Conservation (phyloP, 2,113 vertebrate genomes). For the Climacteris rufus region DNA sequence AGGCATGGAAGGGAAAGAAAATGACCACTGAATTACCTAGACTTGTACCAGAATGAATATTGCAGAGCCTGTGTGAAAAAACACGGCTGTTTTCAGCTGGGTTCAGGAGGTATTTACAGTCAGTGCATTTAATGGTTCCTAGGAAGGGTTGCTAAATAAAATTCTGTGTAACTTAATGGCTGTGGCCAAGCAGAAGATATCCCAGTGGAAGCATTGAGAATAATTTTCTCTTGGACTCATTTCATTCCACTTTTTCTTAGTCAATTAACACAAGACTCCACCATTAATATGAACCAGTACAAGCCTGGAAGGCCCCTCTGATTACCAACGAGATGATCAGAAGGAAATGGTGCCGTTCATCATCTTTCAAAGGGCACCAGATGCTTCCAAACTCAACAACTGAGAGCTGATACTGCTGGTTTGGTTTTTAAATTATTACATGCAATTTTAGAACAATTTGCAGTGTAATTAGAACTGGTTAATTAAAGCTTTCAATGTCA, state of each 20-base stretch:
- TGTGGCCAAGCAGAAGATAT: neutral
- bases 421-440: neutral
- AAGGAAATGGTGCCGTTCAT: neutral
- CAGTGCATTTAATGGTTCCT: neutral
- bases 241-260: constrained; percentile 17
- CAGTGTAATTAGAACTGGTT: neutral
- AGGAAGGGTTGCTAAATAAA: neutral
- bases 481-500: neutral
- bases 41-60: neutral
- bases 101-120: neutral
- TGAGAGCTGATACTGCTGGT: neutral
- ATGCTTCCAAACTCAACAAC: constrained; percentile 7
- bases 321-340: neutral
- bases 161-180: neutral
- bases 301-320: neutral
- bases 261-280: constrained; percentile 14
- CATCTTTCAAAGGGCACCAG: constrained; percentile 22
- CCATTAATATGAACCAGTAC: neutral
- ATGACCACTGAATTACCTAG: neutral
- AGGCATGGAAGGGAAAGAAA: neutral
- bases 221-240: neutral
- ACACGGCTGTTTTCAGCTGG: neutral
- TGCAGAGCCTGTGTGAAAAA: neutral
- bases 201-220: neutral
- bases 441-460: neutral